Evolutionary conservation across 2,888 invertebrate genomes (phyloP), one percentile per base, ranked within the genome.

Genomic region (Plagiodera versicolora): DNA sequence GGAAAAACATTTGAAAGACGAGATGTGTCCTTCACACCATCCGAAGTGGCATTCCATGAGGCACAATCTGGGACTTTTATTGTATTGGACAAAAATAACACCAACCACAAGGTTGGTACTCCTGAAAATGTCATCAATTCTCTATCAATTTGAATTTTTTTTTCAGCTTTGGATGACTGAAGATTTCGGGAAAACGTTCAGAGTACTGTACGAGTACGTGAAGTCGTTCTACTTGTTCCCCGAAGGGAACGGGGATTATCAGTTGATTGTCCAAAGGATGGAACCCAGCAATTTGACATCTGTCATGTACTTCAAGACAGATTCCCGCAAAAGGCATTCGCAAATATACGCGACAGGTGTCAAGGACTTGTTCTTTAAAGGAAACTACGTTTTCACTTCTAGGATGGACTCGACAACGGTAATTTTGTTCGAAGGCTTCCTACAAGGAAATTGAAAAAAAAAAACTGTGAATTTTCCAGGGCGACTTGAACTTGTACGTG

Each of bases 351-450:
- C 75, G 3, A 83, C 84, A 16, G 85, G 89, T 67, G 90, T 92
- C 1, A 87, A 89, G 72, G 92, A 94, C 75, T 92, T 95, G 78
- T 89, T 90, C 75, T 85, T 93, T 30, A 89, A 88, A 74, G 91
- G 89, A 14, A 91, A 92, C 71, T 95, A 89, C 77, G 88, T 94
- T 86, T 94, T 95, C 80, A 92, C 89, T 0, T 90, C 91, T 0
- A 88, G 87, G 74, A 87, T 86, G 75, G 66, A 63, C 47, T 82
- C 82, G 68, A 83, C 84, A 82, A 89, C 89, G 75, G n/a, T n/a
- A n/a, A n/a, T n/a, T n/a, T n/a, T n/a, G n/a, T n/a, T n/a, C n/a
- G n/a, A n/a, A n/a, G n/a, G n/a, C n/a, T n/a, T n/a, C n/a, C n/a
- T n/a, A n/a, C n/a, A n/a, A n/a, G n/a, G n/a, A n/a, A n/a, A n/a